These are phyloP conservation scores for Notodonta ziczac DNA, from an alignment of 2,888 invertebrate genomes.

Conservation along the genomic window DNA sequence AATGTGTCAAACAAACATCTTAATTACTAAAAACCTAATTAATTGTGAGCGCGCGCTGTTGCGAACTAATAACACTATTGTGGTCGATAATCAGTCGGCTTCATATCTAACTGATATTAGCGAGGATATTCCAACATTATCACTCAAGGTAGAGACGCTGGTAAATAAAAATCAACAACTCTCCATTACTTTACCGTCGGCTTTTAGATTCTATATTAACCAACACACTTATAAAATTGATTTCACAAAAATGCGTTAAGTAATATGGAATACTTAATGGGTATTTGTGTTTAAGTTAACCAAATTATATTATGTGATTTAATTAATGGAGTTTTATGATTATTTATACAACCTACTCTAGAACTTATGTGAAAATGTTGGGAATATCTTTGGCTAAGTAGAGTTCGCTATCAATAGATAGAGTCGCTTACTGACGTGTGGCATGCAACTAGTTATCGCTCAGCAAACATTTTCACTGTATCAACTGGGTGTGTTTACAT, in stretches of 20 bases:
- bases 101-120: background rate
- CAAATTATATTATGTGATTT: no score
- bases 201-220: no score
- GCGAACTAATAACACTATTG: background rate
- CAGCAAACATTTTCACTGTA: slow-evolving; percentile 5
- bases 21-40: slow-evolving; percentile 31
- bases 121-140: background rate
- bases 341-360: background rate
- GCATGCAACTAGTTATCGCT: slow-evolving; percentile 3
- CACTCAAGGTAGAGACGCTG: no score
- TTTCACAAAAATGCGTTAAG: no score
- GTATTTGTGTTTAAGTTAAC: no score
- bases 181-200: no score
- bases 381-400: background rate
- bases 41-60: slow-evolving; percentile 14
- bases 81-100: background rate
- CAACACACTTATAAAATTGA: no score
- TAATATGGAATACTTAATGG: no score
- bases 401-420: background rate
- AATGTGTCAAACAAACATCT: slow-evolving; percentile 40
- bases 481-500: slow-evolving; percentile 6
- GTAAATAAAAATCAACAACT: no score
- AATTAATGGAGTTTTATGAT: no score
- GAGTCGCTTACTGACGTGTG: slow-evolving; percentile 3
- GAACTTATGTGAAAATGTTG: background rate